phyloP scores from a whole-genome alignment of 2,888 invertebrate species.

The Prenolepis imparis region DNA sequence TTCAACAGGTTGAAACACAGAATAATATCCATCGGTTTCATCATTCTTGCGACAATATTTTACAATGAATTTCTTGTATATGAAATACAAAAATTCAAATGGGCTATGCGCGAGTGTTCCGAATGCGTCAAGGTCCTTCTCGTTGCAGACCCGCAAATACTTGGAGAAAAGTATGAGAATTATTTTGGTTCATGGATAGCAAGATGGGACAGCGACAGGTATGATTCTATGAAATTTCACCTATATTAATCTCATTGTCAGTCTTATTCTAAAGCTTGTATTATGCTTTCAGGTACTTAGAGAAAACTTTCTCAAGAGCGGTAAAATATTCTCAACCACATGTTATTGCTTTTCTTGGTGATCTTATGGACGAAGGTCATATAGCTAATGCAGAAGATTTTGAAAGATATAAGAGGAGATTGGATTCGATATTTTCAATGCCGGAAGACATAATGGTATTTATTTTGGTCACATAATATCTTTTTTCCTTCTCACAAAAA shows the following conservation, averaged over 20 bases:
- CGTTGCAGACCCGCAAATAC: conserved; percentile 97
- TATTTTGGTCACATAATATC: conserved; percentile 11
- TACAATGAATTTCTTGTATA: conserved; percentile 89
- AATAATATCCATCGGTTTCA: conserved; percentile 55
- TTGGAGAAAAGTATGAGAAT: conserved; percentile 92
- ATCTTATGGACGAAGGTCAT: conserved; percentile 98
- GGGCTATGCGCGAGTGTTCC: conserved; percentile 85
- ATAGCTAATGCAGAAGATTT: conserved; percentile 91
- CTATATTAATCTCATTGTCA: conserved; percentile 54
- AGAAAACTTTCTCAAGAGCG: conserved; percentile 92
- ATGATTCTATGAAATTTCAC: conserved; percentile 64
- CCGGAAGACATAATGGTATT: conserved; percentile 83
- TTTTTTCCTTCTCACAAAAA: not conserved
- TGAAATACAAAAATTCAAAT: conserved; percentile 87
- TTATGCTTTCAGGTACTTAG: conserved; percentile 90
- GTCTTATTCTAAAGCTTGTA: conserved; percentile 58
- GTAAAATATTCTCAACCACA: conserved; percentile 92
- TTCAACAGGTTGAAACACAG: conserved; percentile 69
- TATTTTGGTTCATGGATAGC: conserved; percentile 90
- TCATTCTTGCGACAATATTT: conserved; percentile 78
- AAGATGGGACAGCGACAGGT: conserved; percentile 97
- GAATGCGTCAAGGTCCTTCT: conserved; percentile 90
- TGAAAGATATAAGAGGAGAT: conserved; percentile 91
- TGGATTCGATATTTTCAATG: conserved; percentile 89
- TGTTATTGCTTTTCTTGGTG: conserved; percentile 96